Base-by-base conservation (phyloP, 2,113 vertebrate genomes). In the Aythya baeri region DNA sequence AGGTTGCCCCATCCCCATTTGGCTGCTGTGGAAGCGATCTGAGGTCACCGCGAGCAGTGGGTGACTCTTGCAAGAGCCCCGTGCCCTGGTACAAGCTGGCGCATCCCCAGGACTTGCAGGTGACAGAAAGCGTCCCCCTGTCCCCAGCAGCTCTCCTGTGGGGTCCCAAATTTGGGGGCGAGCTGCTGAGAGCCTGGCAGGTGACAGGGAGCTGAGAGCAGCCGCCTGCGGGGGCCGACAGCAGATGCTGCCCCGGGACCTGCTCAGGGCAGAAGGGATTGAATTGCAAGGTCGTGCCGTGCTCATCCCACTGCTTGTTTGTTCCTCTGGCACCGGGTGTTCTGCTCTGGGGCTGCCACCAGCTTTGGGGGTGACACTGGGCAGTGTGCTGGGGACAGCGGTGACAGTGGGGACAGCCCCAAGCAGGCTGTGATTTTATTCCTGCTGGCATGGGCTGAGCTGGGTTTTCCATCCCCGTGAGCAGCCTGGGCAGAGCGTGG, bases 181-280 rank as follows among this genome's bases (percentile, higher is more conserved):
- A 2, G 22, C 41, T 86, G 86, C 88, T 3, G 7, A 87, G 81
- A n/a, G 83, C 44, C 76, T 83, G 0, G 11, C 70, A 21, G 58
- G 66, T 63, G 91, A 50, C 82, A 41, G 84, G 86, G 79, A 81
- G 84, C 74, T 58, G 83, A 31, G 23, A 76, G 94, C 89, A 89
- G 87, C 94, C 92, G 85, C 75, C 38, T 88, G 87, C 0, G 32
- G 89, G 82, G 89, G 87, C 73, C 82, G 20, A 54, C 59, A 72
- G 93, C 65, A 55, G 58, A 20, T 10, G 55, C 76, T 90, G 86
- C 76, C 67, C 86, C 44, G 57, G 8, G 11, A 26, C 20, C 61
- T 25, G 4, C 36, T 41, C 0, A 2, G 61, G 50, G 38, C 54
- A 62, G 77, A 38, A 66, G 57, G 50, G 83, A 12, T 95, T 88